A percentile compares a stretch with the other conserved stretches of the same genome.
Evolutionary conservation across 2,113 vertebrate genomes (phyloP).

Genomic region (Turnix velox): DNA sequence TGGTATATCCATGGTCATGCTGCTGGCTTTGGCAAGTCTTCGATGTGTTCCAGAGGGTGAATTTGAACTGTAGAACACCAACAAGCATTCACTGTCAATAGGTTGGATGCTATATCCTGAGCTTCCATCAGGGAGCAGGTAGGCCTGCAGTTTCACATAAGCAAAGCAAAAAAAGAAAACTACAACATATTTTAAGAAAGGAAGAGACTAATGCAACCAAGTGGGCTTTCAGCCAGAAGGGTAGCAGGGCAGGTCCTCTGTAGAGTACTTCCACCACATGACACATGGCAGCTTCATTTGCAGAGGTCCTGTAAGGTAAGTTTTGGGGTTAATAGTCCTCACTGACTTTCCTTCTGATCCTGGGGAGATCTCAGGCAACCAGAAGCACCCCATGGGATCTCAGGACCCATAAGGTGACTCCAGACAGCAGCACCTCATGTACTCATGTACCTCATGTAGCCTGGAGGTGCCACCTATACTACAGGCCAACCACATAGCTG

Average conservation of each 20-base stretch:
- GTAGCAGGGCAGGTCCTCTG: not conserved
- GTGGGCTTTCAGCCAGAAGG: not conserved
- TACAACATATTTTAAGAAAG: not conserved
- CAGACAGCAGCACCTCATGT: not conserved
- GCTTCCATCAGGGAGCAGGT: not conserved
- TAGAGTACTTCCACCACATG: not conserved
- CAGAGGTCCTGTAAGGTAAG: not conserved
- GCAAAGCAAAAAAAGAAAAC: not conserved
- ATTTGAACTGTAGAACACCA: not conserved
- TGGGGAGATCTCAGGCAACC: not conserved
- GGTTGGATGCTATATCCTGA: accelerated
- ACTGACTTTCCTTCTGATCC: not conserved
- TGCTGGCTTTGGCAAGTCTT: not conserved
- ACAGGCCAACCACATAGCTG: not conserved
- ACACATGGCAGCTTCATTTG: not conserved
- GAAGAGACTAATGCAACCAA: not conserved
- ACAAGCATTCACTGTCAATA: not conserved
- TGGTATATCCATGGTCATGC: not conserved
- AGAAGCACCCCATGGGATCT: not conserved
- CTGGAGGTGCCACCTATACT: not conserved
- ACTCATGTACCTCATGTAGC: too few species aligned
- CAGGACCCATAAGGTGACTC: not conserved
- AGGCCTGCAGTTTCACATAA: not conserved
- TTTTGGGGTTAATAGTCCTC: not conserved
- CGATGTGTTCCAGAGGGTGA: not conserved